These are phyloP conservation scores for Nothoprocta pentlandii DNA, from an alignment of 2,113 vertebrate genomes.

Conservation along the genomic window DNA sequence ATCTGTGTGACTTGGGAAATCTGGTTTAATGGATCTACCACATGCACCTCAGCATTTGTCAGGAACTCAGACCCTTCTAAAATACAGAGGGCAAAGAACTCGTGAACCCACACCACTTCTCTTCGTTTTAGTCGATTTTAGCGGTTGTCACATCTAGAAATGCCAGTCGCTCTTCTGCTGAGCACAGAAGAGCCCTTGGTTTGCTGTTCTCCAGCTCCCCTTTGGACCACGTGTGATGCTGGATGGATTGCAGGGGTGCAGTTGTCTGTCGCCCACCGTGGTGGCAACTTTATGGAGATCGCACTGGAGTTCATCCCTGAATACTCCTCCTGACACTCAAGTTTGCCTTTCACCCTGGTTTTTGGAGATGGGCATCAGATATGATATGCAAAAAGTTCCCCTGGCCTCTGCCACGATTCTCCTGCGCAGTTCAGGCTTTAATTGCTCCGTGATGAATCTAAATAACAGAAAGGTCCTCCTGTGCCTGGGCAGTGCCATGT, in stretches of 20 bases:
- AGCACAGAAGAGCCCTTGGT: not conserved
- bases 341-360: rapidly evolving
- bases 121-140: not conserved
- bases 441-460: not conserved
- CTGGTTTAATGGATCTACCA: not conserved
- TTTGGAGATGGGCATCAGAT: not conserved
- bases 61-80: not conserved
- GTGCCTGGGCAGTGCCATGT: not conserved
- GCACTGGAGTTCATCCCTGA: not conserved
- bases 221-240: not conserved
- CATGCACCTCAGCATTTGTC: not conserved
- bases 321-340: not conserved
- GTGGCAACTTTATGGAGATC: not conserved
- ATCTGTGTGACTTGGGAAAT: not conserved
- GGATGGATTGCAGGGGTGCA: not conserved
- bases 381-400: not conserved
- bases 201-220: not conserved
- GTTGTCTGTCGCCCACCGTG: not conserved
- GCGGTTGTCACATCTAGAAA: not conserved
- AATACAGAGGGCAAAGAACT: no score
- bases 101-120: no score
- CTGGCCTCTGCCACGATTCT: not conserved
- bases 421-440: not conserved
- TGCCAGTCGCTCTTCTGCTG: not conserved
- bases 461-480: not conserved